Conservation (phyloP, 2,113 vertebrate genomes). For the Gavialis gangeticus region DNA sequence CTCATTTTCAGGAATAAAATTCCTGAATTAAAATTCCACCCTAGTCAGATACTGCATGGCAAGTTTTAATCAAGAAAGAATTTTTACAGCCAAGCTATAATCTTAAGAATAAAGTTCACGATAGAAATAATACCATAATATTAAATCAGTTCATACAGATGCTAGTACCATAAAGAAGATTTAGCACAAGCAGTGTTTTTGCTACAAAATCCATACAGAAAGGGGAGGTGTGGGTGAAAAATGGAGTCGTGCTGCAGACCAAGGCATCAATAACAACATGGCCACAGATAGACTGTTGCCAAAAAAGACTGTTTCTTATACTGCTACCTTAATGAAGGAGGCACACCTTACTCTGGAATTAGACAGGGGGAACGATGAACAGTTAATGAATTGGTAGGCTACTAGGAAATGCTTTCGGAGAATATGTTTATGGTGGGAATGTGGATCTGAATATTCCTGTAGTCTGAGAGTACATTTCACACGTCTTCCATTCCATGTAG, state of each 20-base stretch:
- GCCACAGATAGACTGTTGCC: too few relatives aligned
- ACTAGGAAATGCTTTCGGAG: neutral
- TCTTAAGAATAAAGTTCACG: slow-evolving; percentile 43
- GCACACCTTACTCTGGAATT: too few relatives aligned
- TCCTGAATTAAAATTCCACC: neutral
- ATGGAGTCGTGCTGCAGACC: too few relatives aligned
- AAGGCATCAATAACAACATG: too few relatives aligned
- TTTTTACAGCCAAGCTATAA: neutral
- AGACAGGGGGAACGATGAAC: neutral
- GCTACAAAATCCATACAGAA: too few relatives aligned
- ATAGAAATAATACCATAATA: neutral
- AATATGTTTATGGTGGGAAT: neutral
- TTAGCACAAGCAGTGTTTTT: slow-evolving; percentile 13
- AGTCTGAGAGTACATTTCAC: neutral
- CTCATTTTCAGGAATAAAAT: neutral
- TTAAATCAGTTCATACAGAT: neutral
- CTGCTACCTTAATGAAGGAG: too few relatives aligned
- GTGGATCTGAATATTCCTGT: neutral
- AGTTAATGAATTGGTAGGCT: neutral
- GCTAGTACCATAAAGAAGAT: neutral
- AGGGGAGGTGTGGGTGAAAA: too few relatives aligned
- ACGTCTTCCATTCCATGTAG: neutral
- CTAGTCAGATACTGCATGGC: neutral
- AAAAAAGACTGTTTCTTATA: too few relatives aligned
- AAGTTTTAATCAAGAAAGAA: neutral